Evolutionary conservation across 1,140 invertebrate genomes (phyloP).

Genomic region (Camponotus vicinus): DNA sequence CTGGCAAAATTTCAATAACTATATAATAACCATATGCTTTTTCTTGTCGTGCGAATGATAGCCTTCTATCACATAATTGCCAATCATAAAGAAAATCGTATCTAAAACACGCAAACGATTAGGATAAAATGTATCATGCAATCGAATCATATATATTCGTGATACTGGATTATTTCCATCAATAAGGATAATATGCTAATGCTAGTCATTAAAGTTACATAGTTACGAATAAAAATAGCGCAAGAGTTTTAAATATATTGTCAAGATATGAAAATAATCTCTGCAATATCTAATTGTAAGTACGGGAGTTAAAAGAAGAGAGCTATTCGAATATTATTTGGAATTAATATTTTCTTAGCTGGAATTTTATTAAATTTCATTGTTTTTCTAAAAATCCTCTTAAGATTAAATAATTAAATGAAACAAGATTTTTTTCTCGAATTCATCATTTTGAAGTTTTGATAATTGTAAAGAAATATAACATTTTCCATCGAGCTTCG

Average conservation of each 20-base stretch:
- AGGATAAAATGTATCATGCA: slow-evolving; percentile 9
- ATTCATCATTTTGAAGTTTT: not conserved
- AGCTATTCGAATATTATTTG: not conserved
- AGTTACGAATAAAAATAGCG: not conserved
- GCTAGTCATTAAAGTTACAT: not conserved
- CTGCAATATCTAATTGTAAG: too few relatives aligned
- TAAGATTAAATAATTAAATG: not conserved
- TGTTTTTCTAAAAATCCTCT: not conserved
- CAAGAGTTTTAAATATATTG: not conserved
- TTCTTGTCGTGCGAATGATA: not conserved
- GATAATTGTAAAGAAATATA: not conserved
- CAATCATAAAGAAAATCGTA: not conserved
- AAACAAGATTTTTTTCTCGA: not conserved
- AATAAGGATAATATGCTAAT: slow-evolving; percentile 3
- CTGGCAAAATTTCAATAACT: not conserved
- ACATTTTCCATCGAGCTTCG: not conserved
- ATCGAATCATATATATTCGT: not conserved
- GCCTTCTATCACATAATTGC: not conserved
- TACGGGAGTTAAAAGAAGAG: too few relatives aligned
- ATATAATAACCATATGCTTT: not conserved
- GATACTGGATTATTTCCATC: not conserved
- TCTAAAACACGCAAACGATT: slow-evolving; percentile 8
- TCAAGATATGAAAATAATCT: not conserved
- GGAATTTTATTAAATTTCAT: slow-evolving; percentile 6
- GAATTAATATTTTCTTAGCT: not conserved